Evolutionary conservation across 2,113 vertebrate genomes (phyloP).

Genomic region (Actenoides lindsayi): DNA sequence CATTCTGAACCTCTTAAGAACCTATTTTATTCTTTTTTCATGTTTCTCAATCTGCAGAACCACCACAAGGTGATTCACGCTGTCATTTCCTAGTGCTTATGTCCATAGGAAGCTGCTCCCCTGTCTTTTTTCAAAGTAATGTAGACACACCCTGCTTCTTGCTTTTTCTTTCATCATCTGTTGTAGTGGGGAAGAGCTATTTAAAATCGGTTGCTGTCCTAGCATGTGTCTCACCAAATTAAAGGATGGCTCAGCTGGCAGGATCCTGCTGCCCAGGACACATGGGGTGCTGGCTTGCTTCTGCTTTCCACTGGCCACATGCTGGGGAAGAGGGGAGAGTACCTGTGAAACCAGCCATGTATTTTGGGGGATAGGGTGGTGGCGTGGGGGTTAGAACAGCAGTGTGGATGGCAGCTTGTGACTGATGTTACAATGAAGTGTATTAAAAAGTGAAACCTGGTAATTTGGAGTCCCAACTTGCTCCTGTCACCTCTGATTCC

Average conservation of each 20-base stretch:
- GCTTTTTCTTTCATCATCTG: not conserved
- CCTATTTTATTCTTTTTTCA: not conserved
- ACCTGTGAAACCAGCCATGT: fast-evolving
- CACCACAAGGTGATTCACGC: fast-evolving
- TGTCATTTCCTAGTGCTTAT: fast-evolving
- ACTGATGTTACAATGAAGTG: not conserved
- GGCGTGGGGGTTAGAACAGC: fast-evolving
- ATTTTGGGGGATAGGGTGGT: not conserved
- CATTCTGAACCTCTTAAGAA: not conserved
- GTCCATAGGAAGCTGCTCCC: not conserved
- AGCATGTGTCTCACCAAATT: not conserved
- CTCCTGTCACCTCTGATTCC: not conserved
- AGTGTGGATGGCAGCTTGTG: not conserved
- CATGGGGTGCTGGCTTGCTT: fast-evolving
- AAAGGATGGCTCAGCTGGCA: not conserved
- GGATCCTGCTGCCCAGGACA: not conserved
- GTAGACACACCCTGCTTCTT: not conserved
- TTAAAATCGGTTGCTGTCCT: not conserved
- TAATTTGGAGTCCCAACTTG: not conserved
- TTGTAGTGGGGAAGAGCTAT: not conserved
- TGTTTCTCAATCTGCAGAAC: not conserved
- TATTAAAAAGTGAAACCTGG: not conserved
- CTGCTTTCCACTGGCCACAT: not conserved
- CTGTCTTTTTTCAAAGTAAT: not conserved
- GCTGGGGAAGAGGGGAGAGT: not conserved